Percentiles rank a stretch among this genome's conserved stretches.
Conservation (phyloP, 2,888 invertebrate species). For the Syritta pipiens region DNA sequence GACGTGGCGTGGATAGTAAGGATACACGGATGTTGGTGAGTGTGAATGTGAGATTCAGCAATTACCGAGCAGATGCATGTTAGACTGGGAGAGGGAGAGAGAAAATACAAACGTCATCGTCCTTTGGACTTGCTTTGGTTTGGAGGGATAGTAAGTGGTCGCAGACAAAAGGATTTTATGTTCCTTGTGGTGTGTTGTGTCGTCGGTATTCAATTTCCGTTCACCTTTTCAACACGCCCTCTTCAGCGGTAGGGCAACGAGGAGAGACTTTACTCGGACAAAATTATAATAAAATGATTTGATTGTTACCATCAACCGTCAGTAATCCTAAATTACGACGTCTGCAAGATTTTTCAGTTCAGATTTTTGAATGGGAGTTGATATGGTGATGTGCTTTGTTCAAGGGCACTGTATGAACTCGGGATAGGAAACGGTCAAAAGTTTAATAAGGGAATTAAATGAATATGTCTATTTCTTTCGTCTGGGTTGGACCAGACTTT, state of each 20-base stretch:
- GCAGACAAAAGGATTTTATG: slow-evolving; percentile 62
- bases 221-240: slow-evolving; percentile 66
- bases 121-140: slow-evolving; percentile 33
- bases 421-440: no score
- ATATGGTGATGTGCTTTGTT: no score
- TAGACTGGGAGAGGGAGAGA: background rate
- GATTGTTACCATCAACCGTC: slow-evolving; percentile 42
- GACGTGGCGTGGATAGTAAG: slow-evolving; percentile 10
- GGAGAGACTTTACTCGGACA: slow-evolving; percentile 10
- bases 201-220: slow-evolving; percentile 62
- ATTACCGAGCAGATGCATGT: slow-evolving; percentile 65
- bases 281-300: slow-evolving; percentile 36
- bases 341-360: no score
- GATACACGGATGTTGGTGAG: slow-evolving; percentile 63
- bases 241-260: slow-evolving; percentile 18
- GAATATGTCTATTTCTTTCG: no score
- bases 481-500: no score
- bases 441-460: no score
- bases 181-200: slow-evolving; percentile 43
- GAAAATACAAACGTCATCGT: slow-evolving; percentile 19
- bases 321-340: slow-evolving; percentile 35
- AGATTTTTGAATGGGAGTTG: no score
- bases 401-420: no score
- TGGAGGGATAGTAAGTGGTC: slow-evolving; percentile 52
- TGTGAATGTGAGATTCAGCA: slow-evolving; percentile 58